Conservation (phyloP, 2,797 vertebrate species). For the Halcyon badia region DNA sequence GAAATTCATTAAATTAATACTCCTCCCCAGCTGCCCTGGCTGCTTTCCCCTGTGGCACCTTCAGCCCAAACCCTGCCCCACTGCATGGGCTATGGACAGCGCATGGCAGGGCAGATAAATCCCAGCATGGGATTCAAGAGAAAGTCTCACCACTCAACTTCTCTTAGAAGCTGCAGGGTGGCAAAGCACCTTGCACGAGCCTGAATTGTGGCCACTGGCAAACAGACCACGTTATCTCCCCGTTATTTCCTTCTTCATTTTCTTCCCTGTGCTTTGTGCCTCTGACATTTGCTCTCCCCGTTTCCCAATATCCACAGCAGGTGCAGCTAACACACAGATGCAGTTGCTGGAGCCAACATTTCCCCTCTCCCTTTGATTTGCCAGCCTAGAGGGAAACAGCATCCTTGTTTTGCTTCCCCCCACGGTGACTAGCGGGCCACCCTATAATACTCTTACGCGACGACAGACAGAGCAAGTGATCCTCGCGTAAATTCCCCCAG, state of each 20-base stretch:
- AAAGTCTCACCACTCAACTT: not conserved
- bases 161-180: not conserved
- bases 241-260: slow-evolving; percentile 40
- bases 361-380: slow-evolving; percentile 26
- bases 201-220: not conserved
- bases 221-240: not conserved
- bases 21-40: too few relatives aligned
- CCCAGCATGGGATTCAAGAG: not conserved
- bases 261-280: not conserved
- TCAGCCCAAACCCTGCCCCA: not conserved
- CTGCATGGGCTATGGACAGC: not conserved
- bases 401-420: slow-evolving; percentile 7
- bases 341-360: not conserved
- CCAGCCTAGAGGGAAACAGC: not conserved
- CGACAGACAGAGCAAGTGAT: not conserved
- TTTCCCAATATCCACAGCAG: slow-evolving; percentile 14
- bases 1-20: not conserved
- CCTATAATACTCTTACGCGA: not conserved
- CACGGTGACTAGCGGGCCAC: not conserved
- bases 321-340: slow-evolving; percentile 4
- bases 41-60: rapidly evolving
- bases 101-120: not conserved
- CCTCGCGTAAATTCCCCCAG: slow-evolving; percentile 1
- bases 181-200: not conserved
- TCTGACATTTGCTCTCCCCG: not conserved